Evolutionary conservation across 2,797 vertebrate genomes (phyloP), one percentile per base, ranked within the genome.

Genomic region (Siniperca scherzeri): DNA sequence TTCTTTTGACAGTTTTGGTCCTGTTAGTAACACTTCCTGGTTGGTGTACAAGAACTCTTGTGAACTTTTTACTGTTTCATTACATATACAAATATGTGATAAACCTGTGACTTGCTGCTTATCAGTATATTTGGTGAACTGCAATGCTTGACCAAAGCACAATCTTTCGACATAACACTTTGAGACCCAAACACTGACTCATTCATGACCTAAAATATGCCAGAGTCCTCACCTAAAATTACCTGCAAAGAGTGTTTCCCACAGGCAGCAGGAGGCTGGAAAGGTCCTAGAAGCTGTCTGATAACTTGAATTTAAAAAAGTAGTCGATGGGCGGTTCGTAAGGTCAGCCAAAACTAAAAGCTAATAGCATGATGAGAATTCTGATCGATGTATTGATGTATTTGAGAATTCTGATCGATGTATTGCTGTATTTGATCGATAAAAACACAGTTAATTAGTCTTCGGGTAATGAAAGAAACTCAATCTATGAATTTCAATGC

Each of bases 351-450:
- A 64, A 85, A 81, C 40, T 46, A 60, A 61, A 38, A 57, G 48
- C 55, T 72, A 36, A 14, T 50, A n/a, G 61, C 64, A 81, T 80
- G 67, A 81, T 74, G 9, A 83, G 73, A 81, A 84, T 82, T 78
- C 27, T 36, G n/a, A n/a, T n/a, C n/a, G n/a, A n/a, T n/a, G n/a
- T n/a, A n/a, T n/a, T n/a, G 78, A 89, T 86, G 55, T 76, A 84
- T 84, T 78, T 73, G 11, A 83, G 73, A 81, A 84, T 82, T 78
- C 25, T 33, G n/a, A n/a, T n/a, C n/a, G n/a, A n/a, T n/a, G n/a
- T n/a, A n/a, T n/a, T n/a, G n/a, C n/a, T 86, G 55, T 76, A 84
- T 84, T 78, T 65, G 68, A 81, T 84, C 77, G n/a, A 87, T 82
- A 73, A 80, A 78, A 82, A 78, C 78, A 78, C 33, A 66, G 40